Conservation (phyloP, 2,888 invertebrate genomes). For the Drosophila borealis region DNA sequence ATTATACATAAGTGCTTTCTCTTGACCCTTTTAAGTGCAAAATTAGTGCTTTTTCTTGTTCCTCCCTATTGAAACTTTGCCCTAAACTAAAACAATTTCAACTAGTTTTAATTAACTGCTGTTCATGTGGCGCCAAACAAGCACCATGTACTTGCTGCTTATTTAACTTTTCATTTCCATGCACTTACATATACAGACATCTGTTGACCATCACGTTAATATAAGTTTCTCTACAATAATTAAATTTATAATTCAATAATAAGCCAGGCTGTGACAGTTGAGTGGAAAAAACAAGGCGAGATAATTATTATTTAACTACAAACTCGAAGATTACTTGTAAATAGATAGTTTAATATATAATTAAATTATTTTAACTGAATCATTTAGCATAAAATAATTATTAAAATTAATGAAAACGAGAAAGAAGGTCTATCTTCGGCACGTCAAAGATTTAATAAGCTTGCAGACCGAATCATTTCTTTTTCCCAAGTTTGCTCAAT, state of each 20-base stretch:
- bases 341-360: no score
- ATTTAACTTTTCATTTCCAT: not conserved
- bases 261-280: slow-evolving; percentile 3
- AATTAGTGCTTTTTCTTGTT: slow-evolving; percentile 1
- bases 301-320: no score
- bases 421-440: no score
- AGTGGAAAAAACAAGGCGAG: not conserved
- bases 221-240: not conserved
- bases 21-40: slow-evolving; percentile 17
- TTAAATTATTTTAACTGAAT: no score
- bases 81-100: slow-evolving; percentile 41
- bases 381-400: no score
- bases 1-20: slow-evolving; percentile 25
- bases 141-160: slow-evolving; percentile 4
- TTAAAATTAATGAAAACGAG: not conserved
- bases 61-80: slow-evolving; percentile 49
- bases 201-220: not conserved
- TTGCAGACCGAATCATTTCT: no score
- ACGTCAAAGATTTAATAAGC: no score
- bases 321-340: no score
- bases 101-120: slow-evolving; percentile 58
- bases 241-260: not conserved
- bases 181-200: not conserved
- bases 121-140: slow-evolving; percentile 8
- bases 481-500: no score